These are phyloP conservation scores for Ceraclea dissimilis DNA, from an alignment of 2,888 invertebrate species.

Conservation along the genomic window DNA sequence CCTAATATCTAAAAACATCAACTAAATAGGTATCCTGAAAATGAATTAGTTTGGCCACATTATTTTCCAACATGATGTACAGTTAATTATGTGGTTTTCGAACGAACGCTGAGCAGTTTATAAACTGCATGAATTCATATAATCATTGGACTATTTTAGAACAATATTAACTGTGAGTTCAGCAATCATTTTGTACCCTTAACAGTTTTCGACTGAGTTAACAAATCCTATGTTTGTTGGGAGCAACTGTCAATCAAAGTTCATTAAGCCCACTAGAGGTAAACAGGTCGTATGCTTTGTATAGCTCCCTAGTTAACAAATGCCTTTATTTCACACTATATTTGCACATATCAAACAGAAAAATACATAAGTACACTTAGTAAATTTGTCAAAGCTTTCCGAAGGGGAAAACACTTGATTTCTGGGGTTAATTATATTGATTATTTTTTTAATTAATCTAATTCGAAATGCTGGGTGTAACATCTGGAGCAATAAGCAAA, in stretches of 20 bases:
- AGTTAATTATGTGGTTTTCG: too few relatives aligned
- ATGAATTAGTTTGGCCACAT: too few relatives aligned
- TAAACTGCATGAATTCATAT: too few relatives aligned
- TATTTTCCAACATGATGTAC: too few relatives aligned
- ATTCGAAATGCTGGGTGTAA: not conserved
- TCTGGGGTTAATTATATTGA: not conserved
- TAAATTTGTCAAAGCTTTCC: not conserved
- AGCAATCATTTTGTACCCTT: slow-evolving; percentile 1
- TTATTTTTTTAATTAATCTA: not conserved
- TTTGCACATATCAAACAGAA: not conserved
- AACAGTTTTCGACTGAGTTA: slow-evolving; percentile 9
- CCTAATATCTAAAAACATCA: too few relatives aligned
- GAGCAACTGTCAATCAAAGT: slow-evolving; percentile 21
- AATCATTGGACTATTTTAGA: too few relatives aligned
- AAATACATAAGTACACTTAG: too few relatives aligned
- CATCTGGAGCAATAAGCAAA: not conserved
- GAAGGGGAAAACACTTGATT: not conserved
- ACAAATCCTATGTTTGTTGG: slow-evolving; percentile 15
- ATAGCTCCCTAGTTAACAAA: not conserved
- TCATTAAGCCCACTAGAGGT: slow-evolving; percentile 15
- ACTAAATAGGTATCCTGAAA: too few relatives aligned
- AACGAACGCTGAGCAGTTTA: too few relatives aligned
- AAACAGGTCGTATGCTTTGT: slow-evolving; percentile 11
- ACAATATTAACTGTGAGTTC: not conserved
- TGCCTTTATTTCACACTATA: slow-evolving; percentile 14